Base-by-base conservation (phyloP, 1,140 invertebrate genomes). In the Drosophila ambigua region DNA sequence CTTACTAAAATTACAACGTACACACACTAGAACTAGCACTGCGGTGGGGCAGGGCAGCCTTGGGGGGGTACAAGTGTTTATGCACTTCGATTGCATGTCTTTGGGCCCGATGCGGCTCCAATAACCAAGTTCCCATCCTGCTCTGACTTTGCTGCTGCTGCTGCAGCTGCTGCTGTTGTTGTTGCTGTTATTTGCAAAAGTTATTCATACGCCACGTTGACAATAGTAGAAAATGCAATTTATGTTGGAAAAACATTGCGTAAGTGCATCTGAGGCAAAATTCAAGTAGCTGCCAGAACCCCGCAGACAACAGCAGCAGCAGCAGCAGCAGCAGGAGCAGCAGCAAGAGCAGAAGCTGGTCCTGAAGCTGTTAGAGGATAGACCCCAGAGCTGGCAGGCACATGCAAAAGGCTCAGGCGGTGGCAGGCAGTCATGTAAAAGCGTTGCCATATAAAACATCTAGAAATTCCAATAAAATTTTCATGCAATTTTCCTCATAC, bases 161-260 rank as follows among this genome's bases (percentile, higher is more conserved):
- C 41, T 43, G 0, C 26, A 28, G 31, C 4, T 4, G 16, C 16
- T 39, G 20, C 43, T 55, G 28, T 45, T 50, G 26, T 20, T 59
- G 68, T 60, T 79, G 62, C 62, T 79, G 58, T 78, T 75, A 57
- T 58, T 75, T 72, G 65, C 76, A 72, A 72, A 77, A 82, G 69
- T 79, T 85, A 79, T 79, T 73, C 73, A 78, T 80, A 80, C 77
- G 76, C 76, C 77, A 79, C 76, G 77, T 77, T 77, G 75, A 78
- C 74, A 77, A 77, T 77, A 72, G 67, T 79, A 74, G 77, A 79
- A 79, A 79, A 79, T 79, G 76, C 77, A 74, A 79, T 79, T 79
- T 79, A 79, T 79, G 76, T 79, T 79, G 77, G 76, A 74, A 79
- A 74, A 79, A 79, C 77, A 79, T 79, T 79, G 76, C 69, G 77